Conservation (phyloP, 2,797 vertebrate genomes). For the Argyrosomus regius region DNA sequence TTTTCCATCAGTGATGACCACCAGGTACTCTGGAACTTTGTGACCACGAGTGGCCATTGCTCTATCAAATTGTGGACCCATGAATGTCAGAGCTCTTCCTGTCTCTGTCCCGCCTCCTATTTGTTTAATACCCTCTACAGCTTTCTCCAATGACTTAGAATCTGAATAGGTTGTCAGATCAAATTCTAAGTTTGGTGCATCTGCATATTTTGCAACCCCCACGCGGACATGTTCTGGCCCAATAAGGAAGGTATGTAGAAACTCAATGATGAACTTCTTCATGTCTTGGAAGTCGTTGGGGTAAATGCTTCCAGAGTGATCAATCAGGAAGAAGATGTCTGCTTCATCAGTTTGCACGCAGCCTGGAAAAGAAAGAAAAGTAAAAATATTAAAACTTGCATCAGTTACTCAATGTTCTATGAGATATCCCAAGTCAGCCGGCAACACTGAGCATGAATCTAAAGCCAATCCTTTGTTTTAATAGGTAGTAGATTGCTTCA, state of each 20-base stretch:
- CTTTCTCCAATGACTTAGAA: slow-evolving; percentile 68
- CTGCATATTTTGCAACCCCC: slow-evolving; percentile 86
- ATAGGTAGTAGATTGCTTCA: too few species aligned
- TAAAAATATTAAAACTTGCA: not conserved
- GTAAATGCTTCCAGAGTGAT: slow-evolving; percentile 87
- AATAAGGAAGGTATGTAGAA: slow-evolving; percentile 82
- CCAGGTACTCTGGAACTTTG: slow-evolving; percentile 82
- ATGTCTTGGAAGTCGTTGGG: slow-evolving; percentile 85
- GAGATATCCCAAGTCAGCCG: too few species aligned
- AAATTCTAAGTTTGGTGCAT: slow-evolving; percentile 76
- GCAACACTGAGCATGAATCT: too few species aligned
- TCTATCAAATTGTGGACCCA: slow-evolving; percentile 78
- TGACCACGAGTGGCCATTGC: slow-evolving; percentile 65
- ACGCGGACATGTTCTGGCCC: slow-evolving; percentile 83
- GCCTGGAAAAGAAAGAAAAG: slow-evolving; percentile 72
- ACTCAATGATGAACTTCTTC: slow-evolving; percentile 87
- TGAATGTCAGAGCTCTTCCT: slow-evolving; percentile 82
- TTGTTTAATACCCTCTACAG: slow-evolving; percentile 80
- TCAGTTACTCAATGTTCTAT: not conserved
- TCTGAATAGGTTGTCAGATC: slow-evolving; percentile 69
- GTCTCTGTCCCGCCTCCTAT: slow-evolving; percentile 82
- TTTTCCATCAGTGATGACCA: slow-evolving; percentile 89
- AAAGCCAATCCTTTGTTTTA: too few species aligned
- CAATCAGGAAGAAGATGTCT: slow-evolving; percentile 92
- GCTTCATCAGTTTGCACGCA: slow-evolving; percentile 89